phyloP scores from a whole-genome alignment of 1,140 invertebrate species.

The Hypothenemus hampei region DNA sequence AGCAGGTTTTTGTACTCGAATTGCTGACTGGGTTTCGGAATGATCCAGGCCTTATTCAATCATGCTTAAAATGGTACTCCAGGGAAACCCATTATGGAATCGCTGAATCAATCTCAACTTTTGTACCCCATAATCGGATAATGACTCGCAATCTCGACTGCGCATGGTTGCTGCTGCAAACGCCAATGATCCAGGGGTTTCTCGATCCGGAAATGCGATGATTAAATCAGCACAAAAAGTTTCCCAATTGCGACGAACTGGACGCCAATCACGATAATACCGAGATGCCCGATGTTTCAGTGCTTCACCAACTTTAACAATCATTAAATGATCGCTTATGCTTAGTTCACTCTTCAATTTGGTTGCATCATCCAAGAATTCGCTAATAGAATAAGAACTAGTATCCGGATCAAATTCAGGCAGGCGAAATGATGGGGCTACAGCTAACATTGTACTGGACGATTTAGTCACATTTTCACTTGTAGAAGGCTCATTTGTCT shows the following conservation, averaged over 20 bases:
- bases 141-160: conserved; percentile 17
- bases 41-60: conserved; percentile 15
- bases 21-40: conserved; percentile 6
- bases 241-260: too few relatives aligned
- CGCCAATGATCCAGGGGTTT: conserved; percentile 21
- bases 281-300: conserved; percentile 18
- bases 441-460: too few relatives aligned
- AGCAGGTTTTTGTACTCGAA: conserved; percentile 3
- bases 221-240: conserved; percentile 15
- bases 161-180: conserved; percentile 7
- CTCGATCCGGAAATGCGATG: conserved; percentile 27
- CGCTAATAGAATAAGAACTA: conserved; percentile 8
- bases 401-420: conserved; percentile 1
- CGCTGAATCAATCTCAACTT: conserved; percentile 15
- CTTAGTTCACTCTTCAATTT: too few relatives aligned
- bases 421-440: not conserved
- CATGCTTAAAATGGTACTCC: conserved; percentile 2
- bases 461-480: not conserved
- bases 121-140: conserved; percentile 17
- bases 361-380: conserved; percentile 14
- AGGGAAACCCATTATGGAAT: conserved; percentile 14
- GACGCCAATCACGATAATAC: conserved; percentile 27
- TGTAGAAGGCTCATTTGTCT: not conserved
- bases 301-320: conserved; percentile 24
- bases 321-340: conserved; percentile 25